phyloP scores from a whole-genome alignment of 2,797 vertebrate genomes.

The Poeciliopsis gracilis region DNA sequence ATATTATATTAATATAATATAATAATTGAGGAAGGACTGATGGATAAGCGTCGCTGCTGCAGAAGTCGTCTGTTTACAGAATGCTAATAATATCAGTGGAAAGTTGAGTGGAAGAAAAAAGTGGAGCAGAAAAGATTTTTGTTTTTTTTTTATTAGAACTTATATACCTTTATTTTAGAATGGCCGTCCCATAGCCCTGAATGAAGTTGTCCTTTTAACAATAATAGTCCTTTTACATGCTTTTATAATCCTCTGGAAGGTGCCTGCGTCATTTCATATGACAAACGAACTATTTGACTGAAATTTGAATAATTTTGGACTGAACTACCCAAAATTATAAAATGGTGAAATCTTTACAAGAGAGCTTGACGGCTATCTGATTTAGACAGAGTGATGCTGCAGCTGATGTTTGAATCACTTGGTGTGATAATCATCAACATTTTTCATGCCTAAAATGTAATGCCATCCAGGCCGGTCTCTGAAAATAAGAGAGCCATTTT shows the following conservation, averaged over 20 bases:
- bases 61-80: not conserved
- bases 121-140: not conserved
- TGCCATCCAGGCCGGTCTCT: not conserved
- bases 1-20: too few relatives aligned
- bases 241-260: not conserved
- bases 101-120: not conserved
- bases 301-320: not conserved
- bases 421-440: not conserved
- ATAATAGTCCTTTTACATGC: not conserved
- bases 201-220: not conserved
- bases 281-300: not conserved
- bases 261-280: not conserved
- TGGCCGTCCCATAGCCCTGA: not conserved
- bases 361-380: slow-evolving; percentile 12
- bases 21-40: not conserved
- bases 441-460: slow-evolving; percentile 9
- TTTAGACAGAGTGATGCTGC: not conserved
- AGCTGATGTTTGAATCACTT: slow-evolving; percentile 12
- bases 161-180: not conserved
- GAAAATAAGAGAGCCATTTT: slow-evolving; percentile 23
- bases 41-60: not conserved
- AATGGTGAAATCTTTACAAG: not conserved
- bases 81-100: not conserved
- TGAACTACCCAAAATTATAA: not conserved
- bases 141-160: not conserved